Percentiles rank a stretch among this genome's conserved stretches.
These are phyloP conservation scores for Hirundo rustica DNA, from an alignment of 2,797 vertebrate genomes.

Conservation along the genomic window DNA sequence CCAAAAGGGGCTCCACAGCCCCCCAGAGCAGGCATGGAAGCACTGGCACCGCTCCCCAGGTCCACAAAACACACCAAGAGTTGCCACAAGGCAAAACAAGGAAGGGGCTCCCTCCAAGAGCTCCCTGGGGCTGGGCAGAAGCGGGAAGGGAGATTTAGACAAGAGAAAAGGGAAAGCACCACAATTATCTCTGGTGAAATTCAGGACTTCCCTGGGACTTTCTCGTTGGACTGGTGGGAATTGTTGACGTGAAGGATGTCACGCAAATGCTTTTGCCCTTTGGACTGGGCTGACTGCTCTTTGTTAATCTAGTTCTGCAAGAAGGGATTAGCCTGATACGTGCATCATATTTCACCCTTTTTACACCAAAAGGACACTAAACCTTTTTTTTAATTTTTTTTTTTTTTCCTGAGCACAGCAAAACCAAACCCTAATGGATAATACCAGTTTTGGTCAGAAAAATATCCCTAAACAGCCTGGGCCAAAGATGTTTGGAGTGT, in stretches of 20 bases:
- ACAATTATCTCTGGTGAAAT: slow-evolving; percentile 12
- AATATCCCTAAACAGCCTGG: neutral
- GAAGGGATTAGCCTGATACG: neutral
- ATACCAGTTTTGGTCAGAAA: neutral
- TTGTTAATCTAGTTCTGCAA: neutral
- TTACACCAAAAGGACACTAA: neutral
- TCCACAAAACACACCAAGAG: neutral
- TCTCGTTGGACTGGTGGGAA: neutral
- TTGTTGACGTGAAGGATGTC: neutral
- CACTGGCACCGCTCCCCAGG: neutral
- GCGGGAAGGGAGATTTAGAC: neutral
- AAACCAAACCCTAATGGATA: neutral
- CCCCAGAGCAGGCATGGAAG: neutral
- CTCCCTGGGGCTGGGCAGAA: neutral
- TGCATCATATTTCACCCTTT: neutral
- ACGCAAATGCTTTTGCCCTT: neutral
- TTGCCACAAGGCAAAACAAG: neutral
- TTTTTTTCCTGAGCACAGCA: neutral
- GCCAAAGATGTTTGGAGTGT: neutral
- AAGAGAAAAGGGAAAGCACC: neutral
- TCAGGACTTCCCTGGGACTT: slow-evolving; percentile 12
- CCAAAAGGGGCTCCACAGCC: neutral
- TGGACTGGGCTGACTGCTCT: neutral
- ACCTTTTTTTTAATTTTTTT: neutral
- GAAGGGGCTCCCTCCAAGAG: neutral